phyloP scores from a whole-genome alignment of 2,888 invertebrate genomes.

The Nycteola revayana region DNA sequence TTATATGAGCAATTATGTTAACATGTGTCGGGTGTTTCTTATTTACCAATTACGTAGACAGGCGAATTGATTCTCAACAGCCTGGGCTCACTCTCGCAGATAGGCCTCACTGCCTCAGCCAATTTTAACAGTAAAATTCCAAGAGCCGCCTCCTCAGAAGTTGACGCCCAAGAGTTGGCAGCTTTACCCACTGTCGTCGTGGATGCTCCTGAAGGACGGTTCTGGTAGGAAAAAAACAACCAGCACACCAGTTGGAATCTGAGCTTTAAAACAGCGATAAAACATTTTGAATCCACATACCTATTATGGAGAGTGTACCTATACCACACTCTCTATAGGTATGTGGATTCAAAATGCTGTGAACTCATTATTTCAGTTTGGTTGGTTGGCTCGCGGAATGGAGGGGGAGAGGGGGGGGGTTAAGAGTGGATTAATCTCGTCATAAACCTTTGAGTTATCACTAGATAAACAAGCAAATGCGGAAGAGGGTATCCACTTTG shows the following conservation, averaged over 20 bases:
- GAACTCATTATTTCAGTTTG: too few relatives aligned
- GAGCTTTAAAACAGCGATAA: neutral
- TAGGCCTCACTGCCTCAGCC: slow-evolving; percentile 50
- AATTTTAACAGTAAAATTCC: slow-evolving; percentile 52
- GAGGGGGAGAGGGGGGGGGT: too few relatives aligned
- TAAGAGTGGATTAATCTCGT: too few relatives aligned
- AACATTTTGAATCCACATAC: neutral
- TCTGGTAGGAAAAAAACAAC: neutral
- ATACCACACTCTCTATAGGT: too few relatives aligned
- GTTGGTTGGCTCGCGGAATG: too few relatives aligned
- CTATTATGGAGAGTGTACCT: too few relatives aligned
- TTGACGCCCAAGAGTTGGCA: slow-evolving; percentile 48
- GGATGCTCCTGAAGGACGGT: slow-evolving; percentile 10
- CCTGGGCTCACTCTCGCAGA: slow-evolving; percentile 55
- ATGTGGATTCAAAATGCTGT: too few relatives aligned
- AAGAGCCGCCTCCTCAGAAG: slow-evolving; percentile 48
- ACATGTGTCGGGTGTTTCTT: too few relatives aligned
- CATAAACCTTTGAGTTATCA: too few relatives aligned
- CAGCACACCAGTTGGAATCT: neutral
- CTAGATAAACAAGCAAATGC: too few relatives aligned
- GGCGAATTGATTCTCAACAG: slow-evolving; percentile 52
- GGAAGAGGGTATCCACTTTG: too few relatives aligned
- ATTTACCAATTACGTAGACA: slow-evolving; percentile 55
- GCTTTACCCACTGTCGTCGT: slow-evolving; percentile 31
- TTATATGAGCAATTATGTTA: too few relatives aligned